phyloP scores from a whole-genome alignment of 1,140 invertebrate species.

The Listronotus bonariensis region DNA sequence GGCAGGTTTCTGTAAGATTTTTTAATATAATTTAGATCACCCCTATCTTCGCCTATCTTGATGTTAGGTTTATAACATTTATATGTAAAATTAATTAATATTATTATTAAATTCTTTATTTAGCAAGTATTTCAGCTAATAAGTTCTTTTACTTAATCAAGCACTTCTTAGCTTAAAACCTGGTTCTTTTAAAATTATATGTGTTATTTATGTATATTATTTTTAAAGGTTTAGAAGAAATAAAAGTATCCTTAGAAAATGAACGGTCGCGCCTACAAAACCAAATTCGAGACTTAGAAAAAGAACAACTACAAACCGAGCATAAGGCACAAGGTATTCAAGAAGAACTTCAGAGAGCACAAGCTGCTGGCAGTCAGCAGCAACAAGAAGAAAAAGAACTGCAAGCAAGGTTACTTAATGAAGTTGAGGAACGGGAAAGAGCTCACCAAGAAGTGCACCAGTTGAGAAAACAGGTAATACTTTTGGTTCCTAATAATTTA shows the following conservation, averaged over 20 bases:
- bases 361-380: constrained; percentile 69
- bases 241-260: constrained; percentile 70
- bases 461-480: constrained; percentile 71
- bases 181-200: too few species aligned
- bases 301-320: constrained; percentile 68
- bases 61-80: too few species aligned
- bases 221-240: constrained; percentile 73
- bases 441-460: constrained; percentile 72
- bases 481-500: too few species aligned
- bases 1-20: too few species aligned
- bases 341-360: constrained; percentile 71
- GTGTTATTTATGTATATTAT: too few species aligned
- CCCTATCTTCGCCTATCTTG: too few species aligned
- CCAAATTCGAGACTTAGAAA: constrained; percentile 76
- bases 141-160: too few species aligned
- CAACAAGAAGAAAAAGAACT: constrained; percentile 80
- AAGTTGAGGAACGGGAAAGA: constrained; percentile 76
- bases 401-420: constrained; percentile 74
- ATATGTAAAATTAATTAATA: too few species aligned
- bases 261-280: constrained; percentile 72
- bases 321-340: constrained; percentile 69
- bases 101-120: too few species aligned
- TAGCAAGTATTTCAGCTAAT: too few species aligned
- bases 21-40: too few species aligned
- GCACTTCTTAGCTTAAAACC: too few species aligned